Evolutionary conservation across 2,888 invertebrate species (phyloP), one percentile per base, ranked within the genome.

Genomic region (Xestobium rufovillosum): DNA sequence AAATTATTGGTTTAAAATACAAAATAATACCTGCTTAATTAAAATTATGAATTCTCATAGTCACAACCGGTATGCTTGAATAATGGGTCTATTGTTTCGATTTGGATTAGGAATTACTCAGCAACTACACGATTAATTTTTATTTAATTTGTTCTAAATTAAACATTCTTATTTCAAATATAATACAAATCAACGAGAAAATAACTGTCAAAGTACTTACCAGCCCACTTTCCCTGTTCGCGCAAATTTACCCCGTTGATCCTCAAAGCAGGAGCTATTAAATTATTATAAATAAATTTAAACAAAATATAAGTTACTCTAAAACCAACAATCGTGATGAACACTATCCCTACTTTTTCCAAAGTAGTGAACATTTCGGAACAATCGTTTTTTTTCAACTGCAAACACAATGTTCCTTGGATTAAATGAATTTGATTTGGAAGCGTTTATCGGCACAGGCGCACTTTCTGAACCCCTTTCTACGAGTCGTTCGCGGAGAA

Each of bases 201-300:
- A n/a, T n/a, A n/a, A n/a, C n/a, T n/a, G n/a, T n/a, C n/a, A n/a
- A n/a, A n/a, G 12, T 48, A 73, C 80, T 78, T 67, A 86, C 86
- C 74, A 65, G 87, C 87, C 87, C 87, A 88, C 66, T 77, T 73
- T 52, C 86, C 86, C 58, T 76, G 72, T 29, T 76, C 71, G 55
- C 73, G 75, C 43, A 83, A 73, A 64, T 86, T 72, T 38, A 66
- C 63, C 26, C 61, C 57, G 44, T 57, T 60, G 11, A 66, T 57
- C 41, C 62, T 60, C 12, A 82, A 69, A 51, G 69, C 68, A 36
- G 73, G 67, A 3, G 73, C 74, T 11, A 79, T 60, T 28, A 67
- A 53, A 49, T 64, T 60, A 31, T 60, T 56, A 48, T 67, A 70
- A 9, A 67, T 34, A 32, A 60, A 39, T 41, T 48, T 50, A 4